Evolutionary conservation across 2,113 vertebrate species (phyloP).

Genomic region (Mobula birostris): DNA sequence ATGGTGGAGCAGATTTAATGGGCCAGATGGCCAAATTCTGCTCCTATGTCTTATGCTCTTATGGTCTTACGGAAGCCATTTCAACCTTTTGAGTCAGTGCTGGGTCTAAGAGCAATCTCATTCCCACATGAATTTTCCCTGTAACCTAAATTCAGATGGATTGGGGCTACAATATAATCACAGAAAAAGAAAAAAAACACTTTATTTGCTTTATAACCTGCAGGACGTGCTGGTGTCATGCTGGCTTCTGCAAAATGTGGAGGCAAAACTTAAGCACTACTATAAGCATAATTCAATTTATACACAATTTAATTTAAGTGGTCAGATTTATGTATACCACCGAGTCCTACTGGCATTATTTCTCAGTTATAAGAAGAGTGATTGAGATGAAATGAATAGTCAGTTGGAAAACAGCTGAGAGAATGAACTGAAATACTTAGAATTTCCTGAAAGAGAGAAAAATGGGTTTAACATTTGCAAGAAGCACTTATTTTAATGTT

Average conservation of each 20-base stretch:
- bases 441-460: background rate
- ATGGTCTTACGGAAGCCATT: no score
- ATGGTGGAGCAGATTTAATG: no score
- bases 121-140: no score
- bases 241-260: background rate
- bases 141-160: background rate
- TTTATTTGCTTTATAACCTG: background rate
- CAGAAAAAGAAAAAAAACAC: background rate
- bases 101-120: no score
- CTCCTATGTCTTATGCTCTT: no score
- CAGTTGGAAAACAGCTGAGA: background rate
- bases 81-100: no score
- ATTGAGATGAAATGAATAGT: background rate
- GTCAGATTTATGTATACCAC: background rate
- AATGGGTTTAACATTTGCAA: background rate
- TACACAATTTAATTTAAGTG: background rate
- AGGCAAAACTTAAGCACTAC: background rate
- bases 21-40: no score
- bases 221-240: background rate
- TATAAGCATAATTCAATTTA: background rate
- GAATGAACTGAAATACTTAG: slow-evolving; percentile 9
- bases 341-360: background rate
- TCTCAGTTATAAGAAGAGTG: background rate
- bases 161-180: background rate
- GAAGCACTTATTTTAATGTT: background rate